These are phyloP conservation scores for Buathra laborator DNA, from an alignment of 2,888 invertebrate species.

Conservation along the genomic window DNA sequence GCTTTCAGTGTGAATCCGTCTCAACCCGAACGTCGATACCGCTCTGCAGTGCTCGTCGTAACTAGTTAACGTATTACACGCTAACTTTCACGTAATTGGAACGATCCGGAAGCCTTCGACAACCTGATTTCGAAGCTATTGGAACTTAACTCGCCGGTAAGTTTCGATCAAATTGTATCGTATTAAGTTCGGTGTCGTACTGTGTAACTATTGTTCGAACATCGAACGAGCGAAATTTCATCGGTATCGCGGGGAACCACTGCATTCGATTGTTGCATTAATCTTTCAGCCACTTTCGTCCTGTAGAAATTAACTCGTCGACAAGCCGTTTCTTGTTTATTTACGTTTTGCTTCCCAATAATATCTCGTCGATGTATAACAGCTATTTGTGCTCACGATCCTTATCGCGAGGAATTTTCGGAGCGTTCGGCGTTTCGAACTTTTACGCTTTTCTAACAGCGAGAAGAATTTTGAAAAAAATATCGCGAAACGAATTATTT, in stretches of 20 bases:
- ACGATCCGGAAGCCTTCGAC: not conserved
- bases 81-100: constrained; percentile 3
- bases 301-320: not conserved
- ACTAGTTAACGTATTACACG: constrained; percentile 4
- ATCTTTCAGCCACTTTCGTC: not conserved
- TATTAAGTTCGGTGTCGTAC: not conserved
- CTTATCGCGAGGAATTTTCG: not conserved
- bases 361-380: not conserved
- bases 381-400: not conserved
- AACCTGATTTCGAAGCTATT: constrained; percentile 28
- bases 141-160: constrained; percentile 37
- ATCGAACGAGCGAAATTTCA: not conserved
- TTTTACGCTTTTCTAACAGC: too few species aligned
- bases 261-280: not conserved
- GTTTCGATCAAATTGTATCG: constrained; percentile 14
- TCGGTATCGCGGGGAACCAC: not conserved
- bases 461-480: too few species aligned
- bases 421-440: too few species aligned
- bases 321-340: not conserved
- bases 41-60: constrained; percentile 19
- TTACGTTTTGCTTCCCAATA: not conserved
- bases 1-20: constrained; percentile 18
- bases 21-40: constrained; percentile 14
- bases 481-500: too few species aligned
- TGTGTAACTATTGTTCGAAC: too few species aligned